Evolutionary conservation across 2,797 vertebrate genomes (phyloP), one percentile per base, ranked within the genome.

Genomic region (Remorina albescens): DNA sequence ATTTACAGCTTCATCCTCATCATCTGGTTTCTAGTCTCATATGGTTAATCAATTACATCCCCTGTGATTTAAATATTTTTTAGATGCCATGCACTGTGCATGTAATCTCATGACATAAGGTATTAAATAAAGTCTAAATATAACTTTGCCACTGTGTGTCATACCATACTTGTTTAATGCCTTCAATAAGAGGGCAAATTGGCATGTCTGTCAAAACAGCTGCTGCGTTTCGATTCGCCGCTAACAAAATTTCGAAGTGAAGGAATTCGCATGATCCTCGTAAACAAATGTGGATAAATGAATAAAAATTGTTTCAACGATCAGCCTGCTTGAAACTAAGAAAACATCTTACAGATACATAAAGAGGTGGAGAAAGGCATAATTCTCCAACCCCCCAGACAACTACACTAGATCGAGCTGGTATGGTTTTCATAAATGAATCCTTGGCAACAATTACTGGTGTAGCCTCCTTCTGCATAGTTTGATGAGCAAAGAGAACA

Each of bases 401-500:
- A 75, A 67, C 64, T 76, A 58, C 78, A 85, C 71, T 61, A 86
- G 82, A 89, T 91, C 83, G 74, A 79, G 78, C 89, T 85, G 75
- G 79, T 89, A 78, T 85, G 69, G 61, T 82, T 90, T 88, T 89
- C 85, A 67, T 88, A 92, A 94, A 92, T 92, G 80, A 93, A 94
- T 91, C 85, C 82, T 88, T 83, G 76, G 84, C 81, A 88, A 92
- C 91, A 92, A 94, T 94, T 91, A 92, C 87, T 63, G 71, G 71
- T 86, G 84, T 87, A 82, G 86, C 86, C 81, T 87, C 86, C 89
- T 88, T 91, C 87, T 91, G 89, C 86, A 91, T 93, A 93, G 94
- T 93, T 92, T 91, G 91, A 92, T 92, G 92, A 91, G 91, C 89
- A 90, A 92, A 90, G 80, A 89, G 90, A 93, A 93, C 85, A 88